Conservation (phyloP, 2,888 invertebrate species). For the Toxonevra muliebris region DNA sequence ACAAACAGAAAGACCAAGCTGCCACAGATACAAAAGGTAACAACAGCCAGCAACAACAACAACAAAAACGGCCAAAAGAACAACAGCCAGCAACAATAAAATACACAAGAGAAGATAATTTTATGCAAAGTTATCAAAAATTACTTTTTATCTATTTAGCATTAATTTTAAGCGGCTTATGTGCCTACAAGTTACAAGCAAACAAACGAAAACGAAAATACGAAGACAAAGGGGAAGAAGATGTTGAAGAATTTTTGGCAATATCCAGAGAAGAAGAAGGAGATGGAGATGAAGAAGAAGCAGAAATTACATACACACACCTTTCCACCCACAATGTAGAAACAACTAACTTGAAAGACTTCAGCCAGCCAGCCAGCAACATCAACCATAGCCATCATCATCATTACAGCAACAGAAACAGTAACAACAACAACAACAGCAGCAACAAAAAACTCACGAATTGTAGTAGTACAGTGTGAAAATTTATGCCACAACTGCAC, state of each 20-base stretch:
- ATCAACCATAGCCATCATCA: too few species aligned
- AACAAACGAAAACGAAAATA: slow-evolving; percentile 1
- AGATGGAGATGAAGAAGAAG: too few species aligned
- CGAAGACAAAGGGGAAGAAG: too few species aligned
- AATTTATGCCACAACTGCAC: slow-evolving; percentile 46
- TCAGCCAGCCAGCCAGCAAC: too few species aligned
- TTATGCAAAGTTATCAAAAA: slow-evolving; percentile 41
- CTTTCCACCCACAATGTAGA: too few species aligned
- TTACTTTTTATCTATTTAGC: slow-evolving; percentile 42
- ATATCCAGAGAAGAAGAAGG: not conserved
- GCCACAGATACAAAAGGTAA: slow-evolving; percentile 8
- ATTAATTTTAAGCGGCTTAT: slow-evolving; percentile 46
- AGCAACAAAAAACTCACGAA: slow-evolving; percentile 13
- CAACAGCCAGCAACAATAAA: not conserved
- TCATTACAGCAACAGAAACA: not conserved
- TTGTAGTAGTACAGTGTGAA: slow-evolving; percentile 42
- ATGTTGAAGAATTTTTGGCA: too few species aligned
- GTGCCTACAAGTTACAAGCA: slow-evolving; percentile 28
- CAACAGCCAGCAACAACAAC: slow-evolving; percentile 25
- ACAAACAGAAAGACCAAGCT: too few species aligned
- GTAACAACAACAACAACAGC: not conserved
- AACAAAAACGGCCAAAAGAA: slow-evolving; percentile 10
- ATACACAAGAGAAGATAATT: slow-evolving; percentile 28
- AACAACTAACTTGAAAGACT: too few species aligned
- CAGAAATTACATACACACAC: too few species aligned